phyloP scores from a whole-genome alignment of 2,113 vertebrate species.

The Seriola dumerili region DNA sequence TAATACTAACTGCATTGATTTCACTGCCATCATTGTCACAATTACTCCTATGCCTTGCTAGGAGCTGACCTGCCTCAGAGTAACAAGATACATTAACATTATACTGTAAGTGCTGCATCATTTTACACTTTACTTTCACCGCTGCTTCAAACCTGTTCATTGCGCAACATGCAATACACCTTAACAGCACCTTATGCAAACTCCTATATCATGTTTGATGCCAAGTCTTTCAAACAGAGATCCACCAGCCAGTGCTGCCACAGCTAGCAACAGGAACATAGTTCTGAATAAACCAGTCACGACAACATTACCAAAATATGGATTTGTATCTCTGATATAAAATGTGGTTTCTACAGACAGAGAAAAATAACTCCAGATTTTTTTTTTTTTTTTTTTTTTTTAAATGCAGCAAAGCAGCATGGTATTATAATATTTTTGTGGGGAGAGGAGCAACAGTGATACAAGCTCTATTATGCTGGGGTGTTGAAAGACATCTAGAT shows the following conservation, averaged over 20 bases:
- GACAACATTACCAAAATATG: not conserved
- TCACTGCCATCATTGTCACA: not conserved
- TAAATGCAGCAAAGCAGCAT: not conserved
- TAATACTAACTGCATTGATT: not conserved
- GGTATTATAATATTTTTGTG: not conserved
- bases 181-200: not conserved
- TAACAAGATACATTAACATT: not conserved
- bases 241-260: not conserved
- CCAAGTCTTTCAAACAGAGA: not conserved
- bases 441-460: not conserved
- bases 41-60: not conserved
- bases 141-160: not conserved
- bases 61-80: not conserved
- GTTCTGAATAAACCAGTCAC: not conserved
- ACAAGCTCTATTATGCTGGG: not conserved
- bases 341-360: not conserved
- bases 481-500: not conserved
- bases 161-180: not conserved
- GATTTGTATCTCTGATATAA: not conserved
- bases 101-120: not conserved
- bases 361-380: not conserved
- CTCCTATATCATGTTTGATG: not conserved
- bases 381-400: not conserved
- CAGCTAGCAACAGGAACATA: not conserved
- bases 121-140: not conserved